Evolutionary conservation across 2,797 vertebrate species (phyloP), one percentile per base, ranked within the genome.

Genomic region (Sitta carolinensis): DNA sequence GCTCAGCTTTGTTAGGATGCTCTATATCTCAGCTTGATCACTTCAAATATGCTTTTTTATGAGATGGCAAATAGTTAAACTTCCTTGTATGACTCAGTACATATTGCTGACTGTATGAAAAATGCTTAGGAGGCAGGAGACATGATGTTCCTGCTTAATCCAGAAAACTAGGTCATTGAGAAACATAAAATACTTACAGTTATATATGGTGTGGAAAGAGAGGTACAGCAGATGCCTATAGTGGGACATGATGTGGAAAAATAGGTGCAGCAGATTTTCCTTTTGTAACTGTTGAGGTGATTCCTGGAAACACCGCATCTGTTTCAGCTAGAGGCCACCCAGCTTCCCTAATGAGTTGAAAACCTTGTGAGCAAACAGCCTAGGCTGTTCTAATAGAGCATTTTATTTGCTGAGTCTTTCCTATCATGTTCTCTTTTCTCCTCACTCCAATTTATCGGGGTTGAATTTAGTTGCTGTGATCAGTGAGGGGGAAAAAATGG

Each of bases 391-490:
- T 80, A 80, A 89, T n/a, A 68, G 13, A 18, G 11, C 36, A 76
- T 79, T 84, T 93, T 80, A 82, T 78, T 92, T 87, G 54, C 50
- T 82, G 45, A 84, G 38, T 79, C 57, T 92, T 90, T 58, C 20
- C 40, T 80, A 51, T 89, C 52, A 30, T 1, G 0, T 64, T 93
- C 51, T 62, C 38, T 73, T 83, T 90, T 76, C 27, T 62, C 10
- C 38, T 79, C 1, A 0, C 29, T 79, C 30, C 20, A 70, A 0
- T 86, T 83, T 89, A 87, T 93, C 77, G 62, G 86, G 29, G n/a
- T 77, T 89, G 52, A 79, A 80, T 82, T 92, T 93, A 92, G 86
- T 93, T 80, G 59, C 70, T 84, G 58, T 80, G 68, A 89, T 93
- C 45, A 84, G 84, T 67, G 84, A 74, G 55, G 58, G 19, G 0